A percentile compares a stretch with the other conserved stretches of the same genome.
Conservation (phyloP, 2,113 vertebrate genomes). For the Ursus arctos region DNA sequence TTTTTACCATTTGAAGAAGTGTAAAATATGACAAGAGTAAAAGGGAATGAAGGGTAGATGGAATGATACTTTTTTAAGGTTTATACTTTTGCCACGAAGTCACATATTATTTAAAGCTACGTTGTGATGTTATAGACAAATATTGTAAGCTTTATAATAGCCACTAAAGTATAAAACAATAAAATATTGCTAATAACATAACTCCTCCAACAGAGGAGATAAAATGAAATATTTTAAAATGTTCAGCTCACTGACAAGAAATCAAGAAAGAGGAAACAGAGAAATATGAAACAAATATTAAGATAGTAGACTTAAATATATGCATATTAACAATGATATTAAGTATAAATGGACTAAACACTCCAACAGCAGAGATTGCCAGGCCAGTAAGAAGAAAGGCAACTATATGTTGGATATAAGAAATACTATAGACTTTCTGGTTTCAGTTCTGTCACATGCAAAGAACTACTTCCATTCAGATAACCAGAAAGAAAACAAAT, state of each 20-base stretch:
- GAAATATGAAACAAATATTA: not conserved
- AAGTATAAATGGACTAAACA: not conserved
- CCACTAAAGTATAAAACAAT: conserved; percentile 4
- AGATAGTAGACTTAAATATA: not conserved
- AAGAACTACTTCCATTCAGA: not conserved
- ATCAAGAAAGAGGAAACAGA: not conserved
- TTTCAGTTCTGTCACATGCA: not conserved
- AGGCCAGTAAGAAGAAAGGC: not conserved
- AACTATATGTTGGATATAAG: not conserved
- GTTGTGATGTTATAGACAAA: not conserved
- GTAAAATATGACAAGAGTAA: not conserved
- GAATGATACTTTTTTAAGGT: not conserved
- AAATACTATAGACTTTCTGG: not conserved
- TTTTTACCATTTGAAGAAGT: not conserved
- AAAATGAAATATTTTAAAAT: not conserved
- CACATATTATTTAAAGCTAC: conserved; percentile 11
- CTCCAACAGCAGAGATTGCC: not conserved
- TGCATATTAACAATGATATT: not conserved
- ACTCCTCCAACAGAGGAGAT: not conserved
- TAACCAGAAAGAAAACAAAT: not conserved
- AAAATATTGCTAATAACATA: not conserved
- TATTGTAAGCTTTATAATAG: not conserved
- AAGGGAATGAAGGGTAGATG: not conserved
- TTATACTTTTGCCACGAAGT: not conserved
- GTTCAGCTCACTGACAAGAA: not conserved